Evolutionary conservation across 1,140 invertebrate genomes (phyloP).

Genomic region (Achroia grisella): DNA sequence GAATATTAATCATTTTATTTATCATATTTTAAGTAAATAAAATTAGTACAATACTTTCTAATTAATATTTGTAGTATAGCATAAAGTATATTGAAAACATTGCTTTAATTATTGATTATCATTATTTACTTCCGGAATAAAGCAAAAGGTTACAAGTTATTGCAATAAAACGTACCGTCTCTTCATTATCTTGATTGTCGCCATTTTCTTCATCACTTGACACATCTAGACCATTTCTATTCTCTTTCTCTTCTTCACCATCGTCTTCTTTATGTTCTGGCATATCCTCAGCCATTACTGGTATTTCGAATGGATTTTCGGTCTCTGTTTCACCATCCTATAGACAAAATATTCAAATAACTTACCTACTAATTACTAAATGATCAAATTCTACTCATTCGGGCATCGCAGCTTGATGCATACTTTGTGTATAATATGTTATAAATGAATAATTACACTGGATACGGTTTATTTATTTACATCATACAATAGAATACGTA

Average conservation of each 20-base stretch:
- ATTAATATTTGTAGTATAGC: too few relatives aligned
- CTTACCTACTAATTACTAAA: too few relatives aligned
- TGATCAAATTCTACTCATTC: too few relatives aligned
- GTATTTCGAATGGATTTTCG: slow-evolving; percentile 89
- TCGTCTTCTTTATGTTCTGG: slow-evolving; percentile 59
- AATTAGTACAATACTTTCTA: too few relatives aligned
- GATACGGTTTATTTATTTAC: too few relatives aligned
- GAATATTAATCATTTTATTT: too few relatives aligned
- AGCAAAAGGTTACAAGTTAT: background rate
- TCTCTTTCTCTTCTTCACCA: slow-evolving; percentile 51
- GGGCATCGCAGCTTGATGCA: too few relatives aligned
- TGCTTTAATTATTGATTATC: too few relatives aligned
- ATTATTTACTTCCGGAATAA: background rate
- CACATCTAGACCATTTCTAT: slow-evolving; percentile 66
- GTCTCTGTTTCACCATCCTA: slow-evolving; percentile 76
- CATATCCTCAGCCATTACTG: slow-evolving; percentile 72
- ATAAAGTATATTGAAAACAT: too few relatives aligned
- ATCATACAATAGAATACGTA: background rate
- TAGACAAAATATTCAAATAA: slow-evolving; percentile 4
- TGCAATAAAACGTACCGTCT: background rate
- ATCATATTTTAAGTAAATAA: too few relatives aligned
- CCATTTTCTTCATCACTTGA: slow-evolving; percentile 68
- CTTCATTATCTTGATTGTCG: slow-evolving; percentile 49
- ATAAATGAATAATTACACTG: too few relatives aligned
- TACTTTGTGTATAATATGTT: too few relatives aligned